These are phyloP conservation scores for Chymomyza procnemis DNA, from an alignment of 2,888 invertebrate genomes.

Conservation along the genomic window DNA sequence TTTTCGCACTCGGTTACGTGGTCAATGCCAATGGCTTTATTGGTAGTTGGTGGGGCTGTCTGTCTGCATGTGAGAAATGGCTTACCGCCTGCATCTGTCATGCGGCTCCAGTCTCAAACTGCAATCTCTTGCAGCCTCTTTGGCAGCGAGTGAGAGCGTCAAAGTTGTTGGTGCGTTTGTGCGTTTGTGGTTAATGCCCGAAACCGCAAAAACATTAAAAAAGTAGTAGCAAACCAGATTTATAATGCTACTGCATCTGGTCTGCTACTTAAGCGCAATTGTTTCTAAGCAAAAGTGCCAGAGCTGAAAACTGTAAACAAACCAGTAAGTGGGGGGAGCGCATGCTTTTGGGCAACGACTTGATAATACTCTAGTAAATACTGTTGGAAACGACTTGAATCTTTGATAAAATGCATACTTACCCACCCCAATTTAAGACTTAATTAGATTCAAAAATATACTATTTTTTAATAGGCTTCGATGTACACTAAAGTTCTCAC, in stretches of 20 bases:
- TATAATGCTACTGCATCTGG: conserved; percentile 51
- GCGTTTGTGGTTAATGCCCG: conserved; percentile 6
- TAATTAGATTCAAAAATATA: no score
- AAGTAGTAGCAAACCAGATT: conserved; percentile 43
- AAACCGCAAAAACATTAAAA: conserved; percentile 42
- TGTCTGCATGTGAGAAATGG: background rate
- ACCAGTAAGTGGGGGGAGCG: background rate
- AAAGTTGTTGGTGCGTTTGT: conserved; percentile 38
- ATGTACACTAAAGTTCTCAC: no score
- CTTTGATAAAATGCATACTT: no score
- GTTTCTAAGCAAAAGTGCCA: background rate
- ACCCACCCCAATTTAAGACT: no score
- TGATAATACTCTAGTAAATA: background rate
- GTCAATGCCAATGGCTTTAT: conserved; percentile 63
- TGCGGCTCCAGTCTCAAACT: background rate
- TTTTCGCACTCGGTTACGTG: conserved; percentile 73
- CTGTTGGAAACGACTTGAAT: no score
- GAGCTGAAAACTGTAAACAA: background rate
- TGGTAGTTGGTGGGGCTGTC: background rate
- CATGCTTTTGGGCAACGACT: background rate
- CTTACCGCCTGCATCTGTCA: background rate
- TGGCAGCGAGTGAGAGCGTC: conserved; percentile 51
- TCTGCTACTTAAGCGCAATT: conserved; percentile 11
- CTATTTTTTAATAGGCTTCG: no score
- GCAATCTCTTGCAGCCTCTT: background rate